Evolutionary conservation across 2,888 invertebrate species (phyloP).

Genomic region (Clanis bilineata): DNA sequence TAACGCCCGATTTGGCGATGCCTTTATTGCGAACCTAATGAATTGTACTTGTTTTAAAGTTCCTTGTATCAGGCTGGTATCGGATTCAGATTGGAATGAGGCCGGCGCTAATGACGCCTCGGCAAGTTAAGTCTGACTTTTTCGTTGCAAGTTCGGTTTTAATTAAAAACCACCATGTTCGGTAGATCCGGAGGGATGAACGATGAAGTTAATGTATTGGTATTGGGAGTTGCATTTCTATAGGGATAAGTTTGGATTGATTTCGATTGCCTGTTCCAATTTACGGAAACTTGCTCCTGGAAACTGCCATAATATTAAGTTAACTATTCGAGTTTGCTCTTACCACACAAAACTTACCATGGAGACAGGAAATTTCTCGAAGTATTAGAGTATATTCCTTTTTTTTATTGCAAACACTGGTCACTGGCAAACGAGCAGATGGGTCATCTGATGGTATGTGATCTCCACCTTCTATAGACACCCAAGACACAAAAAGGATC

Average conservation of each 20-base stretch:
- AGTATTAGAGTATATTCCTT: too few relatives aligned
- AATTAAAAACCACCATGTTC: constrained; percentile 63
- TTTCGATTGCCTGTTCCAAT: too few relatives aligned
- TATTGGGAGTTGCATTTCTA: background rate
- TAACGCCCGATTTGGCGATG: constrained; percentile 51
- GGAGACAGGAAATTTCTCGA: too few relatives aligned
- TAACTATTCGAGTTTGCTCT: too few relatives aligned
- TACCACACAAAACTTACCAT: too few relatives aligned
- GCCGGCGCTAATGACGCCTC: constrained; percentile 52
- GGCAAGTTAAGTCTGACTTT: constrained; percentile 34
- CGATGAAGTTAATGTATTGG: constrained; percentile 36
- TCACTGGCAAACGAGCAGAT: too few relatives aligned
- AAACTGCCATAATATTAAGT: too few relatives aligned
- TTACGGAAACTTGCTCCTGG: too few relatives aligned
- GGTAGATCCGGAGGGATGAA: constrained; percentile 38
- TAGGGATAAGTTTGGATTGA: background rate
- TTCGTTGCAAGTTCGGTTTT: constrained; percentile 56
- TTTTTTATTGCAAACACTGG: too few relatives aligned
- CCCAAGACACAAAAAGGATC: too few relatives aligned
- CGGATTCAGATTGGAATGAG: constrained; percentile 53
- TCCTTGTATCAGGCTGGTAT: constrained; percentile 57
- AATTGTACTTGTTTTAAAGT: constrained; percentile 68
- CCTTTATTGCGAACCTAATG: constrained; percentile 64
- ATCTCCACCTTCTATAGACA: too few relatives aligned
- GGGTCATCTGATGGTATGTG: too few relatives aligned